Evolutionary conservation across 1,140 invertebrate genomes (phyloP).

Genomic region (Heliconius himera): DNA sequence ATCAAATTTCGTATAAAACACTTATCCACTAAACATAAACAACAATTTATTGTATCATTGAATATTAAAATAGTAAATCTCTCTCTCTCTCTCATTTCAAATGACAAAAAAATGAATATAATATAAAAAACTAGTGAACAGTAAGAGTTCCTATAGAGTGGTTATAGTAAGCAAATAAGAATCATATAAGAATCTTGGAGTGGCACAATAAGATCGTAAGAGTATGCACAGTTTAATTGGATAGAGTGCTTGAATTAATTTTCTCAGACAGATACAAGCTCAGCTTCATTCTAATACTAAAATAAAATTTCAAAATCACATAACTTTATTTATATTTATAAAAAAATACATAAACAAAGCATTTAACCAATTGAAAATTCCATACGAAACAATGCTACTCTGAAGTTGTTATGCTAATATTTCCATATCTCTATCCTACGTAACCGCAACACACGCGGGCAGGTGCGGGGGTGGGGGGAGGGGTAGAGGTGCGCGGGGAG

Average conservation of each 20-base stretch:
- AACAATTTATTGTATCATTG: too few species aligned
- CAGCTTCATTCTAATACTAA: background rate
- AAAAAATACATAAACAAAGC: background rate
- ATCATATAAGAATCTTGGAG: too few species aligned
- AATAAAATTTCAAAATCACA: background rate
- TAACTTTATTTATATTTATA: background rate
- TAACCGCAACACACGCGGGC: constrained; percentile 45
- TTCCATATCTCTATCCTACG: constrained; percentile 31
- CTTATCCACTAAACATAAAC: too few species aligned
- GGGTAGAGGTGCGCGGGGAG: constrained; percentile 31
- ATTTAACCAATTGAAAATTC: constrained; percentile 6
- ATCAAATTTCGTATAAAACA: too few species aligned
- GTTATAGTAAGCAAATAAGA: too few species aligned
- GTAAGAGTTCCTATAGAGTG: too few species aligned
- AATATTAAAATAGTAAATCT: too few species aligned
- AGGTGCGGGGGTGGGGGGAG: constrained; percentile 33
- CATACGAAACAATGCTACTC: constrained; percentile 31
- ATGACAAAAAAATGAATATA: too few species aligned
- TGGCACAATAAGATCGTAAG: too few species aligned
- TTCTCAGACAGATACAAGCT: background rate
- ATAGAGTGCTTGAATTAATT: background rate
- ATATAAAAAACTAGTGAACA: too few species aligned
- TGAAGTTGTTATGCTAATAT: constrained; percentile 29
- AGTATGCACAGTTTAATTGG: too few species aligned
- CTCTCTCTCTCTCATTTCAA: too few species aligned